A percentile compares a stretch with the other conserved stretches of the same genome.
Evolutionary conservation across 2,888 invertebrate genomes (phyloP).

Genomic region (Petrophora chlorosata): DNA sequence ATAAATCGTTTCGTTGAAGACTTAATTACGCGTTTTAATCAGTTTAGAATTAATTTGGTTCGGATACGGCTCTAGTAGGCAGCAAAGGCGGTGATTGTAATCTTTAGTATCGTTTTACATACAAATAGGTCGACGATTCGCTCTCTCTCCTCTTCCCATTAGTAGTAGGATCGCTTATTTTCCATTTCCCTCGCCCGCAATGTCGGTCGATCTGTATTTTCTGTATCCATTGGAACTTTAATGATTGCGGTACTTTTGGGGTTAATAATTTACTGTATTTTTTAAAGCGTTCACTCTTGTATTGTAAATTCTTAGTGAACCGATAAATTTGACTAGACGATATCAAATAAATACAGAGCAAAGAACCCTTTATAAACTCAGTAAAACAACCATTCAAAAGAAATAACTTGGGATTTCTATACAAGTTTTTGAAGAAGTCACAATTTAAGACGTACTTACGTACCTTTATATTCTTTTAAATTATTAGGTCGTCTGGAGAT

Average conservation of each 20-base stretch:
- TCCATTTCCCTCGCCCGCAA: slow-evolving; percentile 55
- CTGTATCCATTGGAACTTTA: slow-evolving; percentile 13
- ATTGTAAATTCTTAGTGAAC: too few relatives aligned
- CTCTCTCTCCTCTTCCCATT: slow-evolving; percentile 52
- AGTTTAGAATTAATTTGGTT: slow-evolving; percentile 35
- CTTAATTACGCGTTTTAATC: slow-evolving; percentile 33
- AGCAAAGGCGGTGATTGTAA: slow-evolving; percentile 42
- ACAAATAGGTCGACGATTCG: slow-evolving; percentile 56
- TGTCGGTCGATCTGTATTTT: slow-evolving; percentile 43
- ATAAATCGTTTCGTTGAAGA: slow-evolving; percentile 30
- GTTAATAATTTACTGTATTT: too few relatives aligned
- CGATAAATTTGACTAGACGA: neutral
- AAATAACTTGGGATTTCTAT: neutral
- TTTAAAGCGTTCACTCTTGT: too few relatives aligned
- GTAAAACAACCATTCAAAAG: slow-evolving; percentile 2
- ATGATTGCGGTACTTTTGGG: slow-evolving; percentile 12
- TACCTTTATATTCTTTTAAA: slow-evolving; percentile 52
- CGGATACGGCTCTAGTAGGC: slow-evolving; percentile 36
- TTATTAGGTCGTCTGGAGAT: slow-evolving; percentile 75
- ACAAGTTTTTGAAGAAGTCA: slow-evolving; percentile 25
- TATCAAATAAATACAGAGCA: neutral
- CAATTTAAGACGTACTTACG: slow-evolving; percentile 34
- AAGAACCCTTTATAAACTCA: slow-evolving; percentile 8
- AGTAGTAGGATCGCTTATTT: slow-evolving; percentile 57
- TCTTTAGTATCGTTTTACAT: slow-evolving; percentile 52